Evolutionary conservation across 2,888 invertebrate genomes (phyloP).

Genomic region (Graphium colonna): DNA sequence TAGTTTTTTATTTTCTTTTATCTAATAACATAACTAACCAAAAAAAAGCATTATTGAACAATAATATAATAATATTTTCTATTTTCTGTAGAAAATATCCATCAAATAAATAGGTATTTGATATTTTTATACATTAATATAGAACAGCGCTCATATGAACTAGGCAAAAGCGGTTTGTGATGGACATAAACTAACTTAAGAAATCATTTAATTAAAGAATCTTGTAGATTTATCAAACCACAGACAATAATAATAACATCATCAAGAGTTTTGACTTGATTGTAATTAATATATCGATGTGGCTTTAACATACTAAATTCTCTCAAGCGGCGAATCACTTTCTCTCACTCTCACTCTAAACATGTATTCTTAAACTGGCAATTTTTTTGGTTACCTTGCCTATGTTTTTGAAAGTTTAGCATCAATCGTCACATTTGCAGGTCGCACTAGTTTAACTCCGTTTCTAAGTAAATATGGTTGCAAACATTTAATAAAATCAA

Average conservation of each 20-base stretch:
- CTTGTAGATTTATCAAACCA: slow-evolving; percentile 33
- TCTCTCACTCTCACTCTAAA: too few relatives aligned
- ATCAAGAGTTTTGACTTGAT: slow-evolving; percentile 27
- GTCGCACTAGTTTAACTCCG: slow-evolving; percentile 24
- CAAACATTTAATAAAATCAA: slow-evolving; percentile 28
- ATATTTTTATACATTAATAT: too few relatives aligned
- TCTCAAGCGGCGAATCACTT: slow-evolving; percentile 28
- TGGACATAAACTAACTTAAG: too few relatives aligned
- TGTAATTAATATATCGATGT: slow-evolving; percentile 26
- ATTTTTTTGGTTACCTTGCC: slow-evolving; percentile 30
- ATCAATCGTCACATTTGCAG: slow-evolving; percentile 27
- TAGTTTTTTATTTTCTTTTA: too few relatives aligned
- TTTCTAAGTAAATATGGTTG: slow-evolving; percentile 14
- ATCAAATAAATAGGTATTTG: too few relatives aligned
- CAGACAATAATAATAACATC: slow-evolving; percentile 30
- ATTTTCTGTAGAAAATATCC: too few relatives aligned
- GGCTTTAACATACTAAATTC: slow-evolving; percentile 32
- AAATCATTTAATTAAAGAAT: slow-evolving; percentile 31
- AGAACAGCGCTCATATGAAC: too few relatives aligned
- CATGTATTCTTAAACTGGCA: slow-evolving; percentile 31
- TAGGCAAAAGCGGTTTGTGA: too few relatives aligned
- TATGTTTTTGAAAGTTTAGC: slow-evolving; percentile 26
- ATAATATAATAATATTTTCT: too few relatives aligned
- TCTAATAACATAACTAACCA: too few relatives aligned
- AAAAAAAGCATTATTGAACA: too few relatives aligned